Conservation (phyloP, 1,140 invertebrate genomes). For the Archegozetes longisetosus region DNA sequence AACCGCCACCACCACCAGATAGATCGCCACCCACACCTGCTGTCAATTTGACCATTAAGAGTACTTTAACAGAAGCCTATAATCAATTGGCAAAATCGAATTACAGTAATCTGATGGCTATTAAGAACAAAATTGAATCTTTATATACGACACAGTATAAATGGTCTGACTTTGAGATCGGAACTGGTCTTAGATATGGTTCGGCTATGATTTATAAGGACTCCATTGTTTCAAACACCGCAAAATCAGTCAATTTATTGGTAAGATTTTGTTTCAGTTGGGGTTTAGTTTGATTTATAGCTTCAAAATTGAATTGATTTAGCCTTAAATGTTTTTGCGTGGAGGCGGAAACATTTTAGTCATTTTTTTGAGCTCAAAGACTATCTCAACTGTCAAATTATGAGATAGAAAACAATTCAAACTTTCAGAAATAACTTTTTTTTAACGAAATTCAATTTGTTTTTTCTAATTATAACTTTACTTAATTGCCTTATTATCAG, state of each 20-base stretch:
- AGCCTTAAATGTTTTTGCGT: too few species aligned
- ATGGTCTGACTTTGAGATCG: background rate
- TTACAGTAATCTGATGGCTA: background rate
- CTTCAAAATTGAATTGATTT: too few species aligned
- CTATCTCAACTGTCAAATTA: too few species aligned
- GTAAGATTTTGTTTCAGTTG: background rate
- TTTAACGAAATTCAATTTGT: too few species aligned
- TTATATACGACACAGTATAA: background rate
- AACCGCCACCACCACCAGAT: background rate
- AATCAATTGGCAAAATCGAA: background rate
- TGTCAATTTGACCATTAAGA: background rate
- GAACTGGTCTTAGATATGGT: background rate
- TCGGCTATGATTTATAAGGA: background rate
- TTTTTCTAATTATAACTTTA: too few species aligned
- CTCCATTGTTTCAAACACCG: background rate
- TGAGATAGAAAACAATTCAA: too few species aligned
- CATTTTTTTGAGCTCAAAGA: too few species aligned
- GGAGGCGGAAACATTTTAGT: too few species aligned
- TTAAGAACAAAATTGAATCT: background rate
- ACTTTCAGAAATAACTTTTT: too few species aligned
- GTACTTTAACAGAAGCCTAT: conserved; percentile 7
- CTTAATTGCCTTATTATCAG: too few species aligned
- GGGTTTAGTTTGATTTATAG: too few species aligned
- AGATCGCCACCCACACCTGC: background rate
- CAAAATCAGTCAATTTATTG: background rate